A percentile compares a stretch with the other conserved stretches of the same genome.
phyloP scores from a whole-genome alignment of 2,797 vertebrate species.

The Phyllotis vaccarum region DNA sequence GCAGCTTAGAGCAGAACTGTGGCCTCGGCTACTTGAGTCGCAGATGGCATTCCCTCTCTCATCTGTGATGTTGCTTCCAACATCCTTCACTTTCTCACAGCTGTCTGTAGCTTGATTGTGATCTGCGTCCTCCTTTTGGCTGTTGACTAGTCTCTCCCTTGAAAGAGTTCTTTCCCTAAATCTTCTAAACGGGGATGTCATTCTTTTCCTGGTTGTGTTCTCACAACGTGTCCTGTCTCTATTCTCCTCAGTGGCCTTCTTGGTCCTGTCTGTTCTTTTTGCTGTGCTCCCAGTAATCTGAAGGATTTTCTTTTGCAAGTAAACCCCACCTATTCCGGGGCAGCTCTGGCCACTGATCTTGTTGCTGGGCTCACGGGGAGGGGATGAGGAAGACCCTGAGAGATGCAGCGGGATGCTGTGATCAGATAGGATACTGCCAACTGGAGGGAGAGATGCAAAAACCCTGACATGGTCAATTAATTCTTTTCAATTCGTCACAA shows the following conservation, averaged over 20 bases:
- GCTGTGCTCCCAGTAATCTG: conserved; percentile 90
- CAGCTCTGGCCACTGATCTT: conserved; percentile 90
- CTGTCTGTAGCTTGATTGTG: conserved; percentile 80
- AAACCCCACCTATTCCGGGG: conserved; percentile 97
- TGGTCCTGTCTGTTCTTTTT: conserved; percentile 80
- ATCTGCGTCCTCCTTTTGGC: conserved; percentile 83
- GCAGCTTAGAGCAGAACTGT: conserved; percentile 85
- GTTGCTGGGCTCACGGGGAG: conserved; percentile 93
- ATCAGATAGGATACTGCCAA: conserved; percentile 90
- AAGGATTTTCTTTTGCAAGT: conserved; percentile 93
- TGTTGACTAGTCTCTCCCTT: conserved; percentile 88
- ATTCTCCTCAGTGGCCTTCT: conserved; percentile 83
- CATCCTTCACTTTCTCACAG: conserved; percentile 81
- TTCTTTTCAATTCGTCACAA: conserved; percentile 76
- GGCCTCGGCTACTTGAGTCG: conserved; percentile 84
- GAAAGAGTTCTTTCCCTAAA: conserved; percentile 92
- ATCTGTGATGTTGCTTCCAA: conserved; percentile 84
- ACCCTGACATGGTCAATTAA: conserved; percentile 80
- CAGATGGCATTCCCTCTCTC: conserved; percentile 78
- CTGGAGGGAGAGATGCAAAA: conserved; percentile 87
- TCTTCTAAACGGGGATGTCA: conserved; percentile 89
- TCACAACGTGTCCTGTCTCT: conserved; percentile 84
- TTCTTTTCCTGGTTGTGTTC: conserved; percentile 85
- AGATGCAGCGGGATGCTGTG: conserved; percentile 93
- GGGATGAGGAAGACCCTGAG: conserved; percentile 94